Percentiles rank a stretch among this genome's conserved stretches.
Evolutionary conservation across 2,113 vertebrate genomes (phyloP).

Genomic region (Columba livia): DNA sequence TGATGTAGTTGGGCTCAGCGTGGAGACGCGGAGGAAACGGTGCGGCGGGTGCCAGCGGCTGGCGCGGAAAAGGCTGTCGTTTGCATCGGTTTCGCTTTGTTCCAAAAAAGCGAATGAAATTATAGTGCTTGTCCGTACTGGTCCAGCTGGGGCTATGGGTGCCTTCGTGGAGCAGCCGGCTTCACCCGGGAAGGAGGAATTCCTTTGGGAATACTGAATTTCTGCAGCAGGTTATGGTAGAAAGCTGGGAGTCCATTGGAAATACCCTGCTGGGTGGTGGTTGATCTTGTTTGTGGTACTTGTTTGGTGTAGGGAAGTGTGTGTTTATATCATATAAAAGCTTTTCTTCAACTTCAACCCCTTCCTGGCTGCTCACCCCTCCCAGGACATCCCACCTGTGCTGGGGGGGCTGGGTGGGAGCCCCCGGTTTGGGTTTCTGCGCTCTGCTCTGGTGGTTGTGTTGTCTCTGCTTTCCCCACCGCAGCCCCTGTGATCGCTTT

Average conservation of each 20-base stretch:
- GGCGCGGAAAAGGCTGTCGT: background rate
- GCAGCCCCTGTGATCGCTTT: background rate
- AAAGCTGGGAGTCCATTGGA: background rate
- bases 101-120: background rate
- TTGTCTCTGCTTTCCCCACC: background rate
- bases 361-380: background rate
- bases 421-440: background rate
- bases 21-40: background rate
- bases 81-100: background rate
- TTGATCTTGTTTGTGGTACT: background rate
- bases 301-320: background rate
- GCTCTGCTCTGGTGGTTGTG: background rate
- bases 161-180: accelerated
- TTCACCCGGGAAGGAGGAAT: background rate
- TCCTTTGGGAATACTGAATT: background rate
- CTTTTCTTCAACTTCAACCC: background rate
- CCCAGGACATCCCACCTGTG: accelerated
- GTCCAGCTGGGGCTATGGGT: background rate
- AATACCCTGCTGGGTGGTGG: background rate
- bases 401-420: background rate
- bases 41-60: background rate
- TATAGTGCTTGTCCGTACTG: background rate
- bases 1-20: background rate
- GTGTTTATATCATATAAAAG: background rate
- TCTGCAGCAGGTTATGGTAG: accelerated